phyloP scores from a whole-genome alignment of 2,888 invertebrate genomes.

The Drosophila engyochracea region DNA sequence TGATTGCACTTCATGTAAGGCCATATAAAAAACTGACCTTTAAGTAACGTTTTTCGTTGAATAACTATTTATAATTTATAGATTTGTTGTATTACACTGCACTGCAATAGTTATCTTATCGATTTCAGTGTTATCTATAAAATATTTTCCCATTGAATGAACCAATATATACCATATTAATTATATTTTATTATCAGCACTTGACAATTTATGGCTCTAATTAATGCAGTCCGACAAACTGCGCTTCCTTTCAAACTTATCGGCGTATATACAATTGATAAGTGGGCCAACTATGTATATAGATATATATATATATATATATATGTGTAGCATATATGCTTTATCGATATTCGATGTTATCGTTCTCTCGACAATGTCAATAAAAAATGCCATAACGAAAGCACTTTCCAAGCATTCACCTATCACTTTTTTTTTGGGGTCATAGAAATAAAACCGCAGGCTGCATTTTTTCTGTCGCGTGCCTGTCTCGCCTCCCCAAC shows the following conservation, averaged over 20 bases:
- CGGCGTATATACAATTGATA: conserved; percentile 5
- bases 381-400: conserved; percentile 47
- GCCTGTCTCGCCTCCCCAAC: conserved; percentile 9
- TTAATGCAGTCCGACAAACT: conserved; percentile 39
- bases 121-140: conserved; percentile 5
- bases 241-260: conserved; percentile 31
- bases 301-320: background rate
- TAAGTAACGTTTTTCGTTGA: background rate
- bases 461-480: conserved; percentile 58
- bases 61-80: background rate
- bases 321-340: conserved; percentile 5
- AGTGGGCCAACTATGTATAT: conserved; percentile 36
- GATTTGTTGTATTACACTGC: background rate
- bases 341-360: conserved; percentile 54
- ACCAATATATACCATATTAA: background rate
- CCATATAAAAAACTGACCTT: conserved; percentile 9
- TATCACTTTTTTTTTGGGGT: conserved; percentile 14
- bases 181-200: conserved; percentile 8
- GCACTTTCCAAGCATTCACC: conserved; percentile 34
- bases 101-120: conserved; percentile 48
- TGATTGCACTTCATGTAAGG: too few species aligned
- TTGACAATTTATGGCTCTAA: conserved; percentile 48
- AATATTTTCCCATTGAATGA: background rate
- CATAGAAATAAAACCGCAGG: conserved; percentile 11
- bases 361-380: conserved; percentile 48